These are phyloP conservation scores for Myotis lucifugus DNA, from an alignment of 2,113 vertebrate genomes.

Conservation along the genomic window DNA sequence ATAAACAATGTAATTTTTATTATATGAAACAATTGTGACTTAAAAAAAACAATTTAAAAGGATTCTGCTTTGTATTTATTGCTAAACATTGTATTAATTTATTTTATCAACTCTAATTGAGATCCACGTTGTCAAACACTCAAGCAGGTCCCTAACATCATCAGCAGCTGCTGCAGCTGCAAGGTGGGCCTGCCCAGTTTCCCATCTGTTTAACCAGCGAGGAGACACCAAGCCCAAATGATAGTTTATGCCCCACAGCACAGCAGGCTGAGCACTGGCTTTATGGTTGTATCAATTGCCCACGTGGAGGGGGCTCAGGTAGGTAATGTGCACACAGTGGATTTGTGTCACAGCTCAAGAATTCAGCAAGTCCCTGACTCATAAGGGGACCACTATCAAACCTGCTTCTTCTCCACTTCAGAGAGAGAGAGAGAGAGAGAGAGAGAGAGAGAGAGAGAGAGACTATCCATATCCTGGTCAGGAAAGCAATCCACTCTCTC, in stretches of 20 bases:
- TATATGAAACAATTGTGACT: neutral
- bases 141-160: neutral
- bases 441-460: neutral
- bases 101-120: neutral
- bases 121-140: neutral
- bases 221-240: neutral
- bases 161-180: neutral
- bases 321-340: rapidly evolving
- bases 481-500: neutral
- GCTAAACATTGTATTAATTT: neutral
- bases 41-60: neutral
- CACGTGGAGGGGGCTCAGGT: rapidly evolving
- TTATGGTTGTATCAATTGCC: rapidly evolving
- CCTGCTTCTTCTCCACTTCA: neutral
- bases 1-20: neutral
- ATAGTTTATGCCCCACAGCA: neutral
- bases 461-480: neutral
- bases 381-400: neutral
- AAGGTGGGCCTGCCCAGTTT: neutral
- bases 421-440: neutral
- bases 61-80: neutral
- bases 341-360: neutral
- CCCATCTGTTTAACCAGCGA: neutral
- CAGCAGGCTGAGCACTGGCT: neutral
- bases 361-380: neutral